Conservation (phyloP, 92 coral and sea anemone genomes). For the Muricea muricata region DNA sequence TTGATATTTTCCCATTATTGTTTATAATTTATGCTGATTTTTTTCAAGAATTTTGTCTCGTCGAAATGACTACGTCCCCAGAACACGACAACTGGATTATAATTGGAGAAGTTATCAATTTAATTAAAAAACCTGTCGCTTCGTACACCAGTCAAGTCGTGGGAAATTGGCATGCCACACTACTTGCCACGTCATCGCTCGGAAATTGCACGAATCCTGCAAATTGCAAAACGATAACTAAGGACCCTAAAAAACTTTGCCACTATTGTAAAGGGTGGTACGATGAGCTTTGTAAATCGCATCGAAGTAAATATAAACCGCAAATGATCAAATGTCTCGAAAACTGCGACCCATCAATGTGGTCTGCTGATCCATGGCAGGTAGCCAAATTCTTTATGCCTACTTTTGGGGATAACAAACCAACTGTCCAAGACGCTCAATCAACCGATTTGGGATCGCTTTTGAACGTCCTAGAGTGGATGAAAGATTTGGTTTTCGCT, state of each 20-base stretch:
- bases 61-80: slow-evolving; percentile 4
- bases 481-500: slow-evolving; percentile 12
- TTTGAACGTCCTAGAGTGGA: slow-evolving; percentile 43
- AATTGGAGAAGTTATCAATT: slow-evolving; percentile 21
- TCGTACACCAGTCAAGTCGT: neutral
- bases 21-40: too few species aligned
- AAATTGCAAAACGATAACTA: neutral
- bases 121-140: slow-evolving; percentile 23
- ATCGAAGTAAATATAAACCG: neutral
- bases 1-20: too few species aligned
- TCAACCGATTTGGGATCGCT: slow-evolving; percentile 43
- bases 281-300: neutral
- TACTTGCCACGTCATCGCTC: neutral
- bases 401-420: slow-evolving; percentile 34
- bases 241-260: neutral
- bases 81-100: slow-evolving; percentile 18
- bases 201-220: neutral
- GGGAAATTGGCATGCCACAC: neutral
- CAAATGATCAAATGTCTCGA: too few species aligned
- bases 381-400: slow-evolving; percentile 54
- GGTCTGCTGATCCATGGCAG: slow-evolving; percentile 42
- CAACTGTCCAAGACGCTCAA: slow-evolving; percentile 28
- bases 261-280: slow-evolving; percentile 1
- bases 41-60: neutral
- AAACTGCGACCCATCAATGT: slow-evolving; percentile 10